phyloP scores from a whole-genome alignment of 2,113 vertebrate species.

The Helogale parvula region DNA sequence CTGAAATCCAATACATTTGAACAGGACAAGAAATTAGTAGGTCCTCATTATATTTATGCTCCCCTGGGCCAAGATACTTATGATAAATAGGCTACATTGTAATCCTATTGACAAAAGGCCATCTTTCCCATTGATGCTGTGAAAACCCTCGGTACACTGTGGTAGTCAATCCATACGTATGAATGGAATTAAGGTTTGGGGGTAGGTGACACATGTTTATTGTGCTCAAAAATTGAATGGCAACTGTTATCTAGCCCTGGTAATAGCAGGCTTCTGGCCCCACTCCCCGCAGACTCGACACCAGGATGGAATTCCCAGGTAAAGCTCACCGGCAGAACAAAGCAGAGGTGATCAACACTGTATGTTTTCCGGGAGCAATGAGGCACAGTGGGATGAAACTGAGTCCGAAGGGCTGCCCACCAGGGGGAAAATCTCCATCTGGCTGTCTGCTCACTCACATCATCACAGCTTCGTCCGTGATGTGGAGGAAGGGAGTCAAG shows the following conservation, averaged over 20 bases:
- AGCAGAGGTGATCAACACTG: background rate
- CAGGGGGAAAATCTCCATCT: background rate
- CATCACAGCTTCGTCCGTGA: background rate
- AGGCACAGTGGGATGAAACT: background rate
- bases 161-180: background rate
- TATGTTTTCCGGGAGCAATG: conserved; percentile 8
- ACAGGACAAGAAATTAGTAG: conserved; percentile 45
- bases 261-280: background rate
- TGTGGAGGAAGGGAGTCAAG: background rate
- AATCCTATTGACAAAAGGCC: background rate
- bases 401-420: background rate
- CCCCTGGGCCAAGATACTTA: background rate
- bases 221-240: background rate
- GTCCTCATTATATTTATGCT: background rate
- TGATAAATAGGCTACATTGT: background rate
- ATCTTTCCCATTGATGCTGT: background rate
- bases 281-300: background rate
- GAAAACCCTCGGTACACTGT: background rate
- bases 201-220: background rate
- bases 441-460: background rate
- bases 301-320: background rate
- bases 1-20: conserved; percentile 17
- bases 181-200: background rate
- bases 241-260: background rate
- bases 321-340: conserved; percentile 2